These are phyloP conservation scores for Sturmia bella DNA, from an alignment of 2,888 invertebrate species.

Conservation along the genomic window DNA sequence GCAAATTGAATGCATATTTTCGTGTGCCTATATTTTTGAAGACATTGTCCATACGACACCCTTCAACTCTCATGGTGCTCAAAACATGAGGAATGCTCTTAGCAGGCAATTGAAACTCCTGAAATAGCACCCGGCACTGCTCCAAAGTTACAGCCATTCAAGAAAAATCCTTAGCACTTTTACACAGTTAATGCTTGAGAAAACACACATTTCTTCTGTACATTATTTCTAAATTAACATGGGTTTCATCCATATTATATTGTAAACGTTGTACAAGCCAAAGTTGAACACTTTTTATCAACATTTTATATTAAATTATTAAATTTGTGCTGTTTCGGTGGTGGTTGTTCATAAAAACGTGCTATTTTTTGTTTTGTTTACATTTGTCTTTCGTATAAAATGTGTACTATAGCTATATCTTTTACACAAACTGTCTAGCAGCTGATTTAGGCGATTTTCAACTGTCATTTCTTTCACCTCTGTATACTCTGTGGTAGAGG, in stretches of 20 bases:
- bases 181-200: slow-evolving; percentile 95
- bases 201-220: slow-evolving; percentile 95
- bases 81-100: slow-evolving; percentile 92
- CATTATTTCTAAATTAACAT: too few relatives aligned
- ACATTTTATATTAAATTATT: too few relatives aligned
- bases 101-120: slow-evolving; percentile 94
- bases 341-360: too few relatives aligned
- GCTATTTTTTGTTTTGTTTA: too few relatives aligned
- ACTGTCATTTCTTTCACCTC: too few relatives aligned
- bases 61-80: slow-evolving; percentile 96
- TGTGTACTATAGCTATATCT: too few relatives aligned
- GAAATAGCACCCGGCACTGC: slow-evolving; percentile 90
- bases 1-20: slow-evolving; percentile 96
- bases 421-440: too few relatives aligned
- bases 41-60: slow-evolving; percentile 96
- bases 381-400: too few relatives aligned
- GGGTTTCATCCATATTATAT: slow-evolving; percentile 89
- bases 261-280: slow-evolving; percentile 92
- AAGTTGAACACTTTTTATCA: slow-evolving; percentile 88
- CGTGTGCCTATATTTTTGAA: slow-evolving; percentile 94
- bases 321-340: too few relatives aligned
- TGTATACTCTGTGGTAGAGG: too few relatives aligned
- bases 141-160: slow-evolving; percentile 98
- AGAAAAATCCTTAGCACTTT: slow-evolving; percentile 98
- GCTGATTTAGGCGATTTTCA: too few relatives aligned